These are phyloP conservation scores for Meriones unguiculatus DNA, from an alignment of 2,113 vertebrate species.

Conservation along the genomic window DNA sequence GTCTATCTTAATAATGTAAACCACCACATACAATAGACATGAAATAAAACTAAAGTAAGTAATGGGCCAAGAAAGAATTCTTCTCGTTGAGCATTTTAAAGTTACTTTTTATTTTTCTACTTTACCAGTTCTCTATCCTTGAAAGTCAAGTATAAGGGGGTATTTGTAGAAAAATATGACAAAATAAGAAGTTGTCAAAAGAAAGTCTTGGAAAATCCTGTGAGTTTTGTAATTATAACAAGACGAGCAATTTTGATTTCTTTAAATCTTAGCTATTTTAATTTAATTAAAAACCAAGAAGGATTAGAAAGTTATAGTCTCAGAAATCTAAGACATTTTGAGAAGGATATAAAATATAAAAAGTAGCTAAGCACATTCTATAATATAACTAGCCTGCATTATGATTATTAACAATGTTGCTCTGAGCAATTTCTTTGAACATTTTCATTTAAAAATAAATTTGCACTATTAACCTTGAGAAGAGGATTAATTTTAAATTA, in stretches of 20 bases:
- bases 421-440: slow-evolving; percentile 36
- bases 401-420: slow-evolving; percentile 36
- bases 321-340: not conserved
- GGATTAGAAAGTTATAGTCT: slow-evolving; percentile 1
- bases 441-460: slow-evolving; percentile 71
- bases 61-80: not conserved
- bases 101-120: not conserved
- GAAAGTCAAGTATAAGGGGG: not conserved
- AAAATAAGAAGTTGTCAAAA: not conserved
- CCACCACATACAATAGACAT: not conserved
- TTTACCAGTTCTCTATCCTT: not conserved
- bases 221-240: not conserved
- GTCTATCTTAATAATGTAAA: not conserved
- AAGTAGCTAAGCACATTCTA: slow-evolving; percentile 4
- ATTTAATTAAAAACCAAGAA: slow-evolving; percentile 32
- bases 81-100: not conserved
- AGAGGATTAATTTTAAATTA: slow-evolving; percentile 62
- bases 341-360: not conserved
- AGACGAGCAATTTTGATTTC: slow-evolving; percentile 3
- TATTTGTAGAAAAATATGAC: not conserved
- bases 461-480: slow-evolving; percentile 62
- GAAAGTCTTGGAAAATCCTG: not conserved
- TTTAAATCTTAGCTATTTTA: slow-evolving; percentile 1
- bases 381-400: not conserved
- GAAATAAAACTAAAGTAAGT: not conserved